Percentiles rank a stretch among this genome's conserved stretches.
These are phyloP conservation scores for Okapia johnstoni DNA, from an alignment of 2,113 vertebrate genomes.

Conservation along the genomic window DNA sequence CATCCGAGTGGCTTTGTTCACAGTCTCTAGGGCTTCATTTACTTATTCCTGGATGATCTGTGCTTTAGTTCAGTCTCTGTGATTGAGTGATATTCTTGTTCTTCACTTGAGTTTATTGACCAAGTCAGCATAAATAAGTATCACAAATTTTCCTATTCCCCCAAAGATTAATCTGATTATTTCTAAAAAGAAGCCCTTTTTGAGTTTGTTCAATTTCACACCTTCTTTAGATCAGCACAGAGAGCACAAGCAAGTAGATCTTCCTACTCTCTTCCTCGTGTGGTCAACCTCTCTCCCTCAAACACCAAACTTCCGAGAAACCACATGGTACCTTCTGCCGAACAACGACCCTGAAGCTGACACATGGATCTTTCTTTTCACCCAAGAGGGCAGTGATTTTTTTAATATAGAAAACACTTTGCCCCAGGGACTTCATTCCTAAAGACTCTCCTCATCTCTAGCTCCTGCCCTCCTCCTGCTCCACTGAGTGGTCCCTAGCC, in stretches of 20 bases:
- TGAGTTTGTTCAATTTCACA: neutral
- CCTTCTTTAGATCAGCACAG: neutral
- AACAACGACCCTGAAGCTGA: neutral
- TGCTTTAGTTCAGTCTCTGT: neutral
- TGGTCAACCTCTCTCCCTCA: neutral
- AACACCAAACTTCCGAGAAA: neutral
- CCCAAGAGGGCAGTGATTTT: neutral
- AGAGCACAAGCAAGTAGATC: neutral
- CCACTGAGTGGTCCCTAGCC: neutral
- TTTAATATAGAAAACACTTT: neutral
- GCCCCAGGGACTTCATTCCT: neutral
- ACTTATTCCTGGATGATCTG: neutral
- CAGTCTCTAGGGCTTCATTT: neutral
- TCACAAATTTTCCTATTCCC: neutral
- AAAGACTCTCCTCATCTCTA: neutral
- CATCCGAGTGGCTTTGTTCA: neutral
- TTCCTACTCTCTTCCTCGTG: neutral
- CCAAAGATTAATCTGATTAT: neutral
- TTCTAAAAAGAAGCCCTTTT: neutral
- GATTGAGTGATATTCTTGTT: neutral
- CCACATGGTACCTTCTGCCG: too few relatives aligned
- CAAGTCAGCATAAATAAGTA: neutral
- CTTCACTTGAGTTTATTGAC: neutral
- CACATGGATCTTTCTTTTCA: neutral
- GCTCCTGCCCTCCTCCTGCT: neutral